These are phyloP conservation scores for Drosophila austrosaltans DNA, from an alignment of 2,888 invertebrate species.

Conservation along the genomic window DNA sequence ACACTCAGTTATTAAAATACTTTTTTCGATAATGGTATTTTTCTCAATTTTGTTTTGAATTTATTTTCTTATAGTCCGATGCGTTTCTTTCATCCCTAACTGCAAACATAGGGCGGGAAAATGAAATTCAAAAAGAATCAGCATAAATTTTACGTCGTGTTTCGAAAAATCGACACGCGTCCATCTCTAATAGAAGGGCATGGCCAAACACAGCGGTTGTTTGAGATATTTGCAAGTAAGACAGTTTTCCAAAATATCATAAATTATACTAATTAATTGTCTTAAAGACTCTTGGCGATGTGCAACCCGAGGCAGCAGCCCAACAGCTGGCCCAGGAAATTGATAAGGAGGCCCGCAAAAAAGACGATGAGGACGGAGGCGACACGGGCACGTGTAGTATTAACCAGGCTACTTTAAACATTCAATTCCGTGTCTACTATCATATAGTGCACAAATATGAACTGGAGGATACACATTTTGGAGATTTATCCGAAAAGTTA, in stretches of 20 bases:
- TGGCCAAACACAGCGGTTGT: slow-evolving; percentile 5
- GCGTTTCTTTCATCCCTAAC: too few relatives aligned
- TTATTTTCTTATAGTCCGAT: too few relatives aligned
- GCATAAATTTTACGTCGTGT: neutral
- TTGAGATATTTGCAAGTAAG: slow-evolving; percentile 5
- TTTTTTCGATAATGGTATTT: too few relatives aligned
- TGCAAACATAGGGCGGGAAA: too few relatives aligned
- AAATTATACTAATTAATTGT: neutral
- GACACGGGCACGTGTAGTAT: slow-evolving; percentile 48
- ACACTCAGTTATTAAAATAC: too few relatives aligned
- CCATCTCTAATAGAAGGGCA: slow-evolving; percentile 9
- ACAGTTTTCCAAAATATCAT: neutral
- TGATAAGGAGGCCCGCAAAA: slow-evolving; percentile 29
- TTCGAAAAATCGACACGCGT: neutral
- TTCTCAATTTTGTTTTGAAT: too few relatives aligned
- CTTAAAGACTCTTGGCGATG: slow-evolving; percentile 58
- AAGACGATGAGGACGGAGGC: slow-evolving; percentile 14
- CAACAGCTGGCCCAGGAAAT: slow-evolving; percentile 56
- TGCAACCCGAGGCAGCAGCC: slow-evolving; percentile 51
- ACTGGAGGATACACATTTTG: slow-evolving; percentile 60
- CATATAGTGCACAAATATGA: slow-evolving; percentile 66
- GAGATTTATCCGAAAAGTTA: slow-evolving; percentile 36
- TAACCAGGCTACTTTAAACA: slow-evolving; percentile 75
- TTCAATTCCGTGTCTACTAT: slow-evolving; percentile 77
- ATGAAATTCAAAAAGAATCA: too few relatives aligned